Percentiles rank a stretch among this genome's conserved stretches.
phyloP scores from a whole-genome alignment of 1,140 invertebrate genomes.

The Neodiprion virginianus region DNA sequence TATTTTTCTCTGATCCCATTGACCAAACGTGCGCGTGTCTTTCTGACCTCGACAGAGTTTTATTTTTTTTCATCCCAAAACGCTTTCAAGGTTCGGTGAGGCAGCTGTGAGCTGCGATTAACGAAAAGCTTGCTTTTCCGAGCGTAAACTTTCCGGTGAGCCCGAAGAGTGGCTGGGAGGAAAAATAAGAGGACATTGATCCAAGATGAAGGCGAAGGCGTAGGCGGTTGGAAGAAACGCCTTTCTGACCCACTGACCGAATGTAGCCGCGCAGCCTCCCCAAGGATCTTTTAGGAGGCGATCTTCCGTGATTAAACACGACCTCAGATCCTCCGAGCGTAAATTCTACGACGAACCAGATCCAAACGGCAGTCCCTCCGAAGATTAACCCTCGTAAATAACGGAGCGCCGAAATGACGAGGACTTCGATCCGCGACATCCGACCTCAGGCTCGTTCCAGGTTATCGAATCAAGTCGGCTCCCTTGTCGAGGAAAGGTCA shows the following conservation, averaged over 20 bases:
- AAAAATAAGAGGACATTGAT: background rate
- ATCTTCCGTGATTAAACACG: conserved; percentile 2
- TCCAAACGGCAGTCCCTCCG: background rate
- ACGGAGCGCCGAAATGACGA: background rate
- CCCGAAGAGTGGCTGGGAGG: background rate
- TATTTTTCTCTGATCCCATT: too few relatives aligned
- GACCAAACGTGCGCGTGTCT: too few relatives aligned
- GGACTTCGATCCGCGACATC: background rate
- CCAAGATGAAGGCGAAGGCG: too few relatives aligned
- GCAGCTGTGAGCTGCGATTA: background rate
- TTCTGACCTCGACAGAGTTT: too few relatives aligned
- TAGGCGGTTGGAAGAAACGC: background rate
- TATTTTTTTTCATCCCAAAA: background rate
- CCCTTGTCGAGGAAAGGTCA: background rate
- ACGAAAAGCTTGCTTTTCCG: background rate
- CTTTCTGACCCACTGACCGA: conserved; percentile 6
- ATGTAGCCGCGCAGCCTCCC: background rate
- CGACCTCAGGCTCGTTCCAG: background rate
- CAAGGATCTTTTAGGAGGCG: background rate
- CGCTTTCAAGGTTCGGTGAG: background rate
- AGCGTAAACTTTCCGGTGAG: too few relatives aligned
- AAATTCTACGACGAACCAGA: background rate
- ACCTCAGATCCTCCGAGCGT: background rate
- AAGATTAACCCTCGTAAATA: conserved; percentile 7
- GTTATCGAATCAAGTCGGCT: background rate